Percentiles rank a stretch among this genome's conserved stretches.
phyloP scores from a whole-genome alignment of 2,888 invertebrate species.

The Drosophila histrio region DNA sequence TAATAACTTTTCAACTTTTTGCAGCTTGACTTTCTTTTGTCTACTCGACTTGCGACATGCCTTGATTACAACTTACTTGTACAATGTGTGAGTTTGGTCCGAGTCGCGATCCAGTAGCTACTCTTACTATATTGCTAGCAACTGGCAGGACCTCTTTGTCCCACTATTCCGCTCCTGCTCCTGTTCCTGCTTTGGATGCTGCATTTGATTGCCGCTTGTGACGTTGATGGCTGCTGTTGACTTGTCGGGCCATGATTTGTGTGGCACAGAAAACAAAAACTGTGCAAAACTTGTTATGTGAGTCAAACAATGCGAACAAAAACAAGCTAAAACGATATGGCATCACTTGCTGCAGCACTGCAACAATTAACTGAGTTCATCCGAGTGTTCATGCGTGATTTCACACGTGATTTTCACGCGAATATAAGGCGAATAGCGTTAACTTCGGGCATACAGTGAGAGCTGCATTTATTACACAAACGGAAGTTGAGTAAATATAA shows the following conservation, averaged over 20 bases:
- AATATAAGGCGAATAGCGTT: background rate
- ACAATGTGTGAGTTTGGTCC: constrained; percentile 44
- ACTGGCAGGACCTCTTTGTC: constrained; percentile 7
- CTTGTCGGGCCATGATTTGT: constrained; percentile 64
- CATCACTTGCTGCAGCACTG: constrained; percentile 34
- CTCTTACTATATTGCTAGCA: background rate
- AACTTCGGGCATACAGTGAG: no score
- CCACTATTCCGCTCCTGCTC: background rate
- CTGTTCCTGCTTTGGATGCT: background rate
- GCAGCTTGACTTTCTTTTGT: constrained; percentile 58
- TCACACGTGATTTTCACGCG: background rate
- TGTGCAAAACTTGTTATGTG: constrained; percentile 41
- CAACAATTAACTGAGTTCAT: background rate
- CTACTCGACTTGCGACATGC: constrained; percentile 62
- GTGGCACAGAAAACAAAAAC: constrained; percentile 33
- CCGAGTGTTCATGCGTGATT: background rate
- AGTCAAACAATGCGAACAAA: constrained; percentile 26
- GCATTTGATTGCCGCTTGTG: constrained; percentile 65
- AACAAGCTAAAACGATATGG: constrained; percentile 24
- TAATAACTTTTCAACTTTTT: constrained; percentile 76
- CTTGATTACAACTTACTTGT: constrained; percentile 66
- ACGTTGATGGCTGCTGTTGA: constrained; percentile 64
- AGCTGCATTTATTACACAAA: no score
- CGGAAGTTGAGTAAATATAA: no score
- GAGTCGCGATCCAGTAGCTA: constrained; percentile 10